phyloP scores from a whole-genome alignment of 1,140 invertebrate species.

The Tetramorium alpestre region DNA sequence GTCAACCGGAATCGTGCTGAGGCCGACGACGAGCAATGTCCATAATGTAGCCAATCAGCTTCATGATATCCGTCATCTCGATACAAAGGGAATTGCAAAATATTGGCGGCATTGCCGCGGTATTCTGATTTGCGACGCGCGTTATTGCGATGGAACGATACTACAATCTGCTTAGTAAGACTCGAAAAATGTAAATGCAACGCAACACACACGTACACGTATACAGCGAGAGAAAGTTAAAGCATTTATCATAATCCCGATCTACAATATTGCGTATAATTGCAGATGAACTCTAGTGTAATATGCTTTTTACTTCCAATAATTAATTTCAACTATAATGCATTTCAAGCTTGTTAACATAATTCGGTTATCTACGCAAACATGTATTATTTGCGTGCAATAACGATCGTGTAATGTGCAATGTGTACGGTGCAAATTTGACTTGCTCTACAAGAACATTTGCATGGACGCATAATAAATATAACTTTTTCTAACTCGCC shows the following conservation, averaged over 20 bases:
- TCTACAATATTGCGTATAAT: constrained; percentile 3
- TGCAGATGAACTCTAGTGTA: background rate
- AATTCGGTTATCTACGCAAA: background rate
- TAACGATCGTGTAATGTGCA: background rate
- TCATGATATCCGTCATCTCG: constrained; percentile 49
- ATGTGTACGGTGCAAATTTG: background rate
- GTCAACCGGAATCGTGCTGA: constrained; percentile 57
- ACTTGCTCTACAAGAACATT: too few relatives aligned
- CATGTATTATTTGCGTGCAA: background rate
- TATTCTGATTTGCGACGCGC: constrained; percentile 41
- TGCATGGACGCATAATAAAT: background rate
- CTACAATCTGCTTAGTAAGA: background rate
- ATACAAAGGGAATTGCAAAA: constrained; percentile 77
- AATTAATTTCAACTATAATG: constrained; percentile 34
- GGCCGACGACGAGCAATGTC: constrained; percentile 65
- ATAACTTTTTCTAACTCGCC: background rate
- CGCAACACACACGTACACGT: too few relatives aligned
- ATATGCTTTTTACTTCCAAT: background rate
- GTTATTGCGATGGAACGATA: background rate
- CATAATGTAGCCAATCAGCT: constrained; percentile 65
- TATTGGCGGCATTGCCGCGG: constrained; percentile 57
- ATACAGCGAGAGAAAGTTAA: background rate
- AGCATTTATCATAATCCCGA: background rate
- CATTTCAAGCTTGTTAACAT: constrained; percentile 16
- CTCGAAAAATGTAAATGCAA: background rate